Conservation (phyloP, 2,888 invertebrate genomes). For the Tetanocera ferruginea region DNA sequence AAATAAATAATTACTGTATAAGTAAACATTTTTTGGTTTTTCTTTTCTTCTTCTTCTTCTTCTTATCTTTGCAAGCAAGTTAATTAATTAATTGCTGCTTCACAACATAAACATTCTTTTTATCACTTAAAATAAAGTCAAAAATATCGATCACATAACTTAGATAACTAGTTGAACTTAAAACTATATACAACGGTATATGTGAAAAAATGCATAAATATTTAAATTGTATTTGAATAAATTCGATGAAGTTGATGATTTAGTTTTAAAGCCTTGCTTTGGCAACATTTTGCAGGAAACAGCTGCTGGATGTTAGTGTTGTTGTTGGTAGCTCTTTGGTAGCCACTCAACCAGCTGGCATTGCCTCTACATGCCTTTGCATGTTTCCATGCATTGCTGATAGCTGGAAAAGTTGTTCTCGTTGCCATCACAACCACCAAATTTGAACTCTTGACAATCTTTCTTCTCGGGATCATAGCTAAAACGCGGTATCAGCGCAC, state of each 20-base stretch:
- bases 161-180: conserved; percentile 19
- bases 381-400: conserved; percentile 71
- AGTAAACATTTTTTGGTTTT: no score
- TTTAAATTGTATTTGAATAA: conserved; percentile 26
- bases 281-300: conserved; percentile 51
- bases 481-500: conserved; percentile 69
- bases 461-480: conserved; percentile 71
- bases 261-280: conserved; percentile 53
- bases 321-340: neutral
- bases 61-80: no score
- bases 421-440: conserved; percentile 74
- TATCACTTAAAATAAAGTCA: neutral
- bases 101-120: no score
- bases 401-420: conserved; percentile 72
- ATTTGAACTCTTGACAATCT: conserved; percentile 72
- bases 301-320: no score
- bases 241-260: conserved; percentile 17
- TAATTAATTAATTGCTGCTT: no score
- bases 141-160: conserved; percentile 23
- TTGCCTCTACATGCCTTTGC: conserved; percentile 69
- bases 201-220: conserved; percentile 37
- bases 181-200: conserved; percentile 27
- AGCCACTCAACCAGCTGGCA: neutral
- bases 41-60: no score
- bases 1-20: no score